Base-by-base conservation (phyloP, 2,888 invertebrate genomes). In the Rhabditoides inermis region DNA sequence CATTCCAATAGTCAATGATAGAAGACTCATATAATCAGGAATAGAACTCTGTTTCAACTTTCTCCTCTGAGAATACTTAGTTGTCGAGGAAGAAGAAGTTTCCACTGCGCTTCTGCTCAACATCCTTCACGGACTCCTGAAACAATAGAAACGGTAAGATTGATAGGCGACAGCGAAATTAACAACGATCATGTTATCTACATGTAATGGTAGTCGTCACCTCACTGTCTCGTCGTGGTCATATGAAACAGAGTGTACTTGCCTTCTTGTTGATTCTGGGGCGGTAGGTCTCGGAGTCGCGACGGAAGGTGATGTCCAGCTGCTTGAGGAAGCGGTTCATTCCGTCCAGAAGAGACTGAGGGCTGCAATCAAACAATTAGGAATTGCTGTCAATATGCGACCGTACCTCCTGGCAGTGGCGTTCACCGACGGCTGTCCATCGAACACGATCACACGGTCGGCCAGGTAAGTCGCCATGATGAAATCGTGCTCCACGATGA, bases 41-140 rank as follows among this genome's bases (percentile, higher is more conserved):
- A n/a, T n/a, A n/a, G n/a, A n/a, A n/a, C n/a, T n/a, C n/a, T n/a
- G n/a, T n/a, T n/a, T n/a, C n/a, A n/a, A n/a, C n/a, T n/a, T n/a
- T n/a, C n/a, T n/a, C 32, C 32, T 7, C 32, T 32, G 10, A 32
- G 32, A 10, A 23, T 15, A 22, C 26, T 82, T 84, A 89, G 79
- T 94, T 92, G 81, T 98, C 98, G 77, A 98, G 82, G 84, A 98
- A 98, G 85, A 98, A 98, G 81, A 88, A 98, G 81, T 98, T 94
- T 55, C 95, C 95, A 51, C 88, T 86, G 65, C 86, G 84, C 81
- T 98, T 98, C 81, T 98, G 98, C 74, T 98, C 95, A 70, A 87
- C 85, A 78, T 99, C 98, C 86, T 88, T 80, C 23, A 58, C 59
- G 25, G 69, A 70, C 22, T 61, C 53, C 45, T 44, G 15, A 2